Evolutionary conservation across 2,888 invertebrate species (phyloP).

Genomic region (Agrilus cyanescens): DNA sequence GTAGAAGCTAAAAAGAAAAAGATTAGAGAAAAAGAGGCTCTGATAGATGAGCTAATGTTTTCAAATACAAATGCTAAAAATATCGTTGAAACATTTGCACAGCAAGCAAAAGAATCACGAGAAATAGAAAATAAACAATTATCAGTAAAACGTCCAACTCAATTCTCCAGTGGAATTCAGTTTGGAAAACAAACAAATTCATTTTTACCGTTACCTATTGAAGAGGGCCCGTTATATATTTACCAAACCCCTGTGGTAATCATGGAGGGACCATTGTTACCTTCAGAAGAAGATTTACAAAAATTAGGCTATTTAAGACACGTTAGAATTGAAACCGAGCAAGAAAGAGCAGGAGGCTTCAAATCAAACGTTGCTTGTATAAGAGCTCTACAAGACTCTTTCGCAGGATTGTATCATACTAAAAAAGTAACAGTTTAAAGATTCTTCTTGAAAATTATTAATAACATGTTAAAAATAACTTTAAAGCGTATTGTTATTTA

Average conservation of each 20-base stretch:
- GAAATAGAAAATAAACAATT: conserved; percentile 43
- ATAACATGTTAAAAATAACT: no score
- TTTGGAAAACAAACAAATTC: conserved; percentile 54
- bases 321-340: conserved; percentile 56
- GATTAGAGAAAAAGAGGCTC: conserved; percentile 75
- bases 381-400: conserved; percentile 78
- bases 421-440: conserved; percentile 15
- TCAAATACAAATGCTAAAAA: conserved; percentile 82
- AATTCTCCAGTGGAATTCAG: conserved; percentile 80
- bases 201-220: conserved; percentile 57
- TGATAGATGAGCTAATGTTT: conserved; percentile 92
- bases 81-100: conserved; percentile 72
- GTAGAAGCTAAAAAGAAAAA: conserved; percentile 67
- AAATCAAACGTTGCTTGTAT: conserved; percentile 70
- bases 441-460: not conserved
- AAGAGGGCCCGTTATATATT: conserved; percentile 64
- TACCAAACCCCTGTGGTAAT: conserved; percentile 50
- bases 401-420: conserved; percentile 57
- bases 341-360: conserved; percentile 82
- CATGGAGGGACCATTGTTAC: conserved; percentile 65
- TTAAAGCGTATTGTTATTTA: no score
- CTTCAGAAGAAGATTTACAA: conserved; percentile 50
- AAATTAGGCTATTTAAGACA: conserved; percentile 59
- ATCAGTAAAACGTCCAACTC: conserved; percentile 43
- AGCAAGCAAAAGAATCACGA: conserved; percentile 53